Evolutionary conservation across 2,113 vertebrate species (phyloP).

Genomic region (Lonchura striata): DNA sequence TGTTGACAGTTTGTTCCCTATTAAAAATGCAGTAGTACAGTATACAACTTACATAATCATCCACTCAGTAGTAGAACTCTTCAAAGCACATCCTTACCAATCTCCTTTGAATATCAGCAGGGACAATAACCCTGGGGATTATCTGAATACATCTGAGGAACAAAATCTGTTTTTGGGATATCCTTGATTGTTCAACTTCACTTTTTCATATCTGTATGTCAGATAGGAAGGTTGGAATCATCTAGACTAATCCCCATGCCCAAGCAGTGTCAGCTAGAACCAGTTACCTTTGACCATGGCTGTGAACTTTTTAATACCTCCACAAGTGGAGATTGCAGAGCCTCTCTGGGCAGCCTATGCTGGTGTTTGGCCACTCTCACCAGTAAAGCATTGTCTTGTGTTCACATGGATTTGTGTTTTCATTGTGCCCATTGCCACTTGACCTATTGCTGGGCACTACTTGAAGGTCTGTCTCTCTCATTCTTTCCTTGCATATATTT

Average conservation of each 20-base stretch:
- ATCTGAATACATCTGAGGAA: neutral
- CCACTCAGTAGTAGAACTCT: neutral
- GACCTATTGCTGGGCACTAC: neutral
- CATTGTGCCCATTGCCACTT: neutral
- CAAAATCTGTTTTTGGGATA: neutral
- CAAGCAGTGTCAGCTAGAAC: neutral
- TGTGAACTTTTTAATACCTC: neutral
- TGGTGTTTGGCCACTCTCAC: neutral
- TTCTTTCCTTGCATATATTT: neutral
- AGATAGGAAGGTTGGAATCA: neutral
- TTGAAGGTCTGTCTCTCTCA: neutral
- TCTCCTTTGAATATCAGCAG: neutral
- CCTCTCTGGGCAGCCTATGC: neutral
- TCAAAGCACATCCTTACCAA: neutral
- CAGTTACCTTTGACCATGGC: neutral
- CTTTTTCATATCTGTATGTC: neutral
- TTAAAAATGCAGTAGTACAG: slow-evolving; percentile 20
- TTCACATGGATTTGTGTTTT: neutral
- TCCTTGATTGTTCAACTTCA: neutral
- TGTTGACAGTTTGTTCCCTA: slow-evolving; percentile 32
- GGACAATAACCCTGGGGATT: neutral
- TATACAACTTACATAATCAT: neutral
- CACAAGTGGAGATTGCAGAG: neutral
- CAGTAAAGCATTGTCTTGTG: neutral
- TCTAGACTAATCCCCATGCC: neutral